phyloP scores from a whole-genome alignment of 2,888 invertebrate species.

The Stenotaenia linearis region DNA sequence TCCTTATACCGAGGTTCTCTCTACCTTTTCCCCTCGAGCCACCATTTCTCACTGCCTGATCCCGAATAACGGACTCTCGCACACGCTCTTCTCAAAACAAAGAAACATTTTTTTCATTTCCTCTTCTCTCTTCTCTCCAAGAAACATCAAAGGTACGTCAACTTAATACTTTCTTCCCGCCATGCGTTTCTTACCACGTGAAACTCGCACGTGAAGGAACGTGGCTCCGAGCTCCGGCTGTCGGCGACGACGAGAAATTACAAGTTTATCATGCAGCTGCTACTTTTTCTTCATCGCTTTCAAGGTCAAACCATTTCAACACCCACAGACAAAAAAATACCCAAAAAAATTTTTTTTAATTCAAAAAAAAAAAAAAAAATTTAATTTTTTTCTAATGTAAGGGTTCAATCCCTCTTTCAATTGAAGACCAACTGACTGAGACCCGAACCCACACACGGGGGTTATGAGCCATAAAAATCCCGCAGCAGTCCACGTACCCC shows the following conservation, averaged over 20 bases:
- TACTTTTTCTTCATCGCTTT: background rate
- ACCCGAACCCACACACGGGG: background rate
- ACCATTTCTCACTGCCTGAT: no score
- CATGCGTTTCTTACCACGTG: background rate
- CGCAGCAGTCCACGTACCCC: background rate
- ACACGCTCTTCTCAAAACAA: no score
- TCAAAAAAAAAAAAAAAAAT: background rate
- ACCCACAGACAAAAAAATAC: background rate
- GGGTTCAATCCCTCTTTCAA: background rate
- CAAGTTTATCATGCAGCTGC: background rate
- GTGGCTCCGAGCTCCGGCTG: conserved; percentile 23
- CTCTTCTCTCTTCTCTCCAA: no score
- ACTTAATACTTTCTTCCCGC: no score
- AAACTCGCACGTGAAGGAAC: conserved; percentile 10
- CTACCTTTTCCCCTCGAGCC: background rate
- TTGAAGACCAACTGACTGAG: background rate
- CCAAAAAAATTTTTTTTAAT: background rate
- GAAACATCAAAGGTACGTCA: no score
- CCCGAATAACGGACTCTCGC: no score
- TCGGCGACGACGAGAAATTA: background rate
- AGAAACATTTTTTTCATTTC: no score
- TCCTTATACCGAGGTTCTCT: background rate
- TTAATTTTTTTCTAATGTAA: background rate
- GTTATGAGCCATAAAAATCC: background rate
- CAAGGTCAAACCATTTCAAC: background rate